phyloP scores from a whole-genome alignment of 2,888 invertebrate species.

The Suillia variegata region DNA sequence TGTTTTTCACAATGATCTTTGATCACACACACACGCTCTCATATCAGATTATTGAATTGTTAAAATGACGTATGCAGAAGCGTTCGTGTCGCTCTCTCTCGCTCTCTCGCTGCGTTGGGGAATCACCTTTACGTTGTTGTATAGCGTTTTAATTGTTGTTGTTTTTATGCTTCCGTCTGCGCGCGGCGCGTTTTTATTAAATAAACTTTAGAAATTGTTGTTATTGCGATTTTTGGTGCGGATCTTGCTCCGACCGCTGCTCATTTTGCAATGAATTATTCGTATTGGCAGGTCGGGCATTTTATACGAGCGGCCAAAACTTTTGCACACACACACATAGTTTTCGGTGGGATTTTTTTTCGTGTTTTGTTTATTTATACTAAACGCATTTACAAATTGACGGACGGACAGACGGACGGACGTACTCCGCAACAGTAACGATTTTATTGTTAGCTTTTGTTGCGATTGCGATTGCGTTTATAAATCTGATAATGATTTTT shows the following conservation, averaged over 20 bases:
- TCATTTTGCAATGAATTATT: constrained; percentile 28
- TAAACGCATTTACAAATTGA: background rate
- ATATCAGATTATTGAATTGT: background rate
- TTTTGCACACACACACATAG: constrained; percentile 6
- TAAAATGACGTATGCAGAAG: background rate
- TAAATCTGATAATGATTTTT: no score
- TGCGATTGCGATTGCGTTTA: no score
- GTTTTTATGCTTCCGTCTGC: constrained; percentile 8
- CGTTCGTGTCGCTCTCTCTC: background rate
- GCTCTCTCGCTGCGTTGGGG: constrained; percentile 16
- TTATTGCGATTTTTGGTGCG: constrained; percentile 3
- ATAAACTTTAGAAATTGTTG: constrained; percentile 4
- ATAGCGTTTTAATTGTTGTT: background rate
- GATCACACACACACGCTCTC: background rate
- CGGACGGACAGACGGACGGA: no score
- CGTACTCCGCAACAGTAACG: no score
- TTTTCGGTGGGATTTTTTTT: constrained; percentile 25
- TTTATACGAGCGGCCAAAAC: constrained; percentile 27
- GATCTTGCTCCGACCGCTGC: background rate
- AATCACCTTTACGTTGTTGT: constrained; percentile 32
- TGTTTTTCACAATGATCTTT: no score
- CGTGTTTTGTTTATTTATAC: background rate
- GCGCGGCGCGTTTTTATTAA: background rate
- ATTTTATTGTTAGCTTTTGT: no score
- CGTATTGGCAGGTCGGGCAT: constrained; percentile 13